A percentile compares a stretch with the other conserved stretches of the same genome.
These are phyloP conservation scores for Cotesia congregata DNA, from an alignment of 2,888 invertebrate genomes.

Conservation along the genomic window DNA sequence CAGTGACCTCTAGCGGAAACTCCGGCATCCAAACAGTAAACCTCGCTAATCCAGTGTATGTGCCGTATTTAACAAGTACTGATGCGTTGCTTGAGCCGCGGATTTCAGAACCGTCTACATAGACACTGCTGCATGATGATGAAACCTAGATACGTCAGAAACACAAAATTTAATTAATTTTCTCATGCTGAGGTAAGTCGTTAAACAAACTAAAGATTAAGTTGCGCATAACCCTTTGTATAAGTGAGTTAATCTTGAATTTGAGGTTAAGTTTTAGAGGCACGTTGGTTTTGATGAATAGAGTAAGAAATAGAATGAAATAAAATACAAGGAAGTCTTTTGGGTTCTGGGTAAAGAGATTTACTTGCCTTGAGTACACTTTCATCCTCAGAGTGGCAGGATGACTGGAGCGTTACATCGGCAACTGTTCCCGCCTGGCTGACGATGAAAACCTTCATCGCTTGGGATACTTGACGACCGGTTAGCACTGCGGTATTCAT, in stretches of 20 bases:
- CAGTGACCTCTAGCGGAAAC: constrained; percentile 90
- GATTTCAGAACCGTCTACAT: constrained; percentile 95
- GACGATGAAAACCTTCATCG: constrained; percentile 95
- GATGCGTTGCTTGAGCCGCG: constrained; percentile 95
- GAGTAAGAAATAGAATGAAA: not conserved
- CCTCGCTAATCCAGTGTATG: constrained; percentile 88
- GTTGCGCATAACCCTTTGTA: too few relatives aligned
- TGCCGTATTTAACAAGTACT: constrained; percentile 92
- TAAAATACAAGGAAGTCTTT: not conserved
- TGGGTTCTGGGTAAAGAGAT: not conserved
- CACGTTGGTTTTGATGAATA: not conserved
- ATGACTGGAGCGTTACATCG: constrained; percentile 94
- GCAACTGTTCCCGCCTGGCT: constrained; percentile 94
- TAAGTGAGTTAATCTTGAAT: not conserved
- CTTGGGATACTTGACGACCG: constrained; percentile 92
- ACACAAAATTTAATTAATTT: constrained; percentile 10
- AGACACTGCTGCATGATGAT: constrained; percentile 95
- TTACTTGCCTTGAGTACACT: constrained; percentile 90
- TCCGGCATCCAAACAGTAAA: constrained; percentile 98
- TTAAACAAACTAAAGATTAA: too few relatives aligned
- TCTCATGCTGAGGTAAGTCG: not conserved
- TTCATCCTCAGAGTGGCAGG: constrained; percentile 95
- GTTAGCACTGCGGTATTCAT: constrained; percentile 96
- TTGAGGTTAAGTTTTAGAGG: not conserved
- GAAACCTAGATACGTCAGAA: constrained; percentile 79